Base-by-base conservation (phyloP, 2,888 invertebrate species). In the Yponomeuta evonymella region DNA sequence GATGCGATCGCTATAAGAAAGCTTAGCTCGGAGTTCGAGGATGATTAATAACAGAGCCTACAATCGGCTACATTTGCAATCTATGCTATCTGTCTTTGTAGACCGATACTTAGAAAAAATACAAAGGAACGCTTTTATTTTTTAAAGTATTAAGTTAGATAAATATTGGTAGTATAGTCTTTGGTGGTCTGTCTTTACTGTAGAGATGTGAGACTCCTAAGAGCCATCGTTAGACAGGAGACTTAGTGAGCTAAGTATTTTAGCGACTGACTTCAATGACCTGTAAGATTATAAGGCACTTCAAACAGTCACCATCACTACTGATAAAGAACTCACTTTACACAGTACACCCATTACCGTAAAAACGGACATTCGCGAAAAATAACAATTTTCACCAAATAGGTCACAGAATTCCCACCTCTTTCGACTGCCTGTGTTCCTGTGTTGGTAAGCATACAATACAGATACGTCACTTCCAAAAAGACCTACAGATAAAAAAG, bases 1-100 rank as follows among this genome's bases (percentile, higher is more conserved):
- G 51, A 58, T 1, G 15, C 43, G 51, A 8, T 58, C 51, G 15
- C 51, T 15, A 72, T 70, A 72, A 8, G 67, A 67, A 67, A 65
- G 51, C 15, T 15, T 15, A 30, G 15, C 67, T 48, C 43, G 15
- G 15, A 66, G 66, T 15, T 66, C 67, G n/a, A 67, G n/a, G 67
- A 67, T 23, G 67, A 67, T 67, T 36, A 67, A 67, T 15, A 67
- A 3, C 15, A 9, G 43, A 43, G 9, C 15, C 67, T 9, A 48
- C 43, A 67, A 43, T 43, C 9, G 43, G 65, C 2, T 29, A 65
- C 65, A 65, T 65, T 65, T 65, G 33, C 65, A 29, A 29, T 65
- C 29, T 29, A 30, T 30, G 65, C 33, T 29, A 30, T 65, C 33
- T 33, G 30, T 65, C 30, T 65, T 65, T 65, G 29, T 9, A 65